Evolutionary conservation across 1,140 invertebrate genomes (phyloP).

Genomic region (Dolichoris vasculosae): DNA sequence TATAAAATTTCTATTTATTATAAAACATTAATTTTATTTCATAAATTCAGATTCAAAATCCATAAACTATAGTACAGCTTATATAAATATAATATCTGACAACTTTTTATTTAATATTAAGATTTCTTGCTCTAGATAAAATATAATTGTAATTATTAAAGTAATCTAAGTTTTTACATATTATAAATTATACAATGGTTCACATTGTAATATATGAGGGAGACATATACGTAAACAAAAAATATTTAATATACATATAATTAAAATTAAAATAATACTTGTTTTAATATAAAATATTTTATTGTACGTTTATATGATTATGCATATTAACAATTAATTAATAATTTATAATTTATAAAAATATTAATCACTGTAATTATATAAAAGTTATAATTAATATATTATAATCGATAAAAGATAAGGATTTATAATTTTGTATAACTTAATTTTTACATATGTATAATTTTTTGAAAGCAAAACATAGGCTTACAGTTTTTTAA

Average conservation of each 20-base stretch:
- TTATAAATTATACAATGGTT: neutral
- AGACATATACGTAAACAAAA: neutral
- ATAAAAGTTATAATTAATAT: neutral
- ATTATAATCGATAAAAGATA: neutral
- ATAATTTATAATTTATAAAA: slow-evolving; percentile 11
- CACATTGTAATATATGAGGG: neutral
- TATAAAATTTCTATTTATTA: too few species aligned
- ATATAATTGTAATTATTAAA: too few species aligned
- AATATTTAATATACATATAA: too few species aligned
- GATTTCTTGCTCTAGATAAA: too few species aligned
- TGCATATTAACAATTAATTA: neutral
- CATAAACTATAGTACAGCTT: too few species aligned
- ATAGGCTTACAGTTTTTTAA: neutral
- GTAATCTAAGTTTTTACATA: too few species aligned
- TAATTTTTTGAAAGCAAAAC: neutral
- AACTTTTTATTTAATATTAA: too few species aligned
- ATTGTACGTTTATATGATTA: neutral
- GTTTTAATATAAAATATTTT: slow-evolving; percentile 1
- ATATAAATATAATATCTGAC: too few species aligned
- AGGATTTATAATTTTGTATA: neutral
- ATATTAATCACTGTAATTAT: neutral
- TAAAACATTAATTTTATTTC: too few species aligned
- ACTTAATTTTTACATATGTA: neutral
- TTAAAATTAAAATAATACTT: too few species aligned
- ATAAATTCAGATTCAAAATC: too few species aligned